Percentiles rank a stretch among this genome's conserved stretches.
Evolutionary conservation across 1,140 invertebrate species (phyloP).

Genomic region (Augochlora pura): DNA sequence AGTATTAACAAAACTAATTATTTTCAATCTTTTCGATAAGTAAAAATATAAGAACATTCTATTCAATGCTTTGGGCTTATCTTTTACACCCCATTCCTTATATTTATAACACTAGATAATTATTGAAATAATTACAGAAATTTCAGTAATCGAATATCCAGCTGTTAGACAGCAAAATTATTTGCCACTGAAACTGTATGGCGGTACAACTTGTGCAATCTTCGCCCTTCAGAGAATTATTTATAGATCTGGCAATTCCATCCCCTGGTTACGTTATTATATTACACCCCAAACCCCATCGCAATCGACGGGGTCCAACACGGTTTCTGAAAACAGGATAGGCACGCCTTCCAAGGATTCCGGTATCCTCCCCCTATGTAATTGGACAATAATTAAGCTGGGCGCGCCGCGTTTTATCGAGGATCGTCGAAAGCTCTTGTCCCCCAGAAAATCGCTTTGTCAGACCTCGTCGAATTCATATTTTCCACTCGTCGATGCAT

Average conservation of each 20-base stretch:
- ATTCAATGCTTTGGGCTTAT: too few species aligned
- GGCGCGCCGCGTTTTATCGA: slow-evolving; percentile 54
- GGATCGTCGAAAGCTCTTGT: slow-evolving; percentile 8
- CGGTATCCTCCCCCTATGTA: slow-evolving; percentile 35
- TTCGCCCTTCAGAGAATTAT: neutral
- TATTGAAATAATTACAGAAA: too few species aligned
- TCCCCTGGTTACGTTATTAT: neutral
- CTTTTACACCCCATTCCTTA: too few species aligned
- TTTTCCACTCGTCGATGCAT: too few species aligned
- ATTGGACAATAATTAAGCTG: slow-evolving; percentile 60
- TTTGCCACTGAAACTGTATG: too few species aligned
- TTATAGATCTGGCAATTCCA: neutral
- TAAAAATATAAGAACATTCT: too few species aligned
- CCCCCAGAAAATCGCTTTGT: slow-evolving; percentile 10
- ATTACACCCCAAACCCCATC: neutral
- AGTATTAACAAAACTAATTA: too few species aligned
- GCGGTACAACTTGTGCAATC: too few species aligned
- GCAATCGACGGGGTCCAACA: neutral
- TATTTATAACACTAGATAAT: too few species aligned
- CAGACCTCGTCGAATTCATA: neutral
- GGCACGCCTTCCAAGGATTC: slow-evolving; percentile 41
- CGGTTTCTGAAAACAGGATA: slow-evolving; percentile 30
- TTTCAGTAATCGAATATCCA: too few species aligned
- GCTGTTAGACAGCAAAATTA: too few species aligned
- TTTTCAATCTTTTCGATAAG: too few species aligned